Conservation (phyloP, 2,113 vertebrate species). For the Microcebus ravelobensis region DNA sequence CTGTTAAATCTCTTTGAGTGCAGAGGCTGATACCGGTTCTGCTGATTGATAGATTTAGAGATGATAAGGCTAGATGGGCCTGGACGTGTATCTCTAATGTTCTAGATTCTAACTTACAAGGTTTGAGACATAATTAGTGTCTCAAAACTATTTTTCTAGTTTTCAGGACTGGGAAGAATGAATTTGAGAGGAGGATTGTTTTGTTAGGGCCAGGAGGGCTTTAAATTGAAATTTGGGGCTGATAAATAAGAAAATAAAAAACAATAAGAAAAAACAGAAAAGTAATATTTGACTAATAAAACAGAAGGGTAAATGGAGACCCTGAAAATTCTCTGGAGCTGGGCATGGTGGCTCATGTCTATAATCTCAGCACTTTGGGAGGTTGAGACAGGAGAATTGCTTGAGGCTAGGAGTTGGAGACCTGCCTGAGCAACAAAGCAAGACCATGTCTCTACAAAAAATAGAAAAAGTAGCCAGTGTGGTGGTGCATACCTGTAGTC, state of each 20-base stretch:
- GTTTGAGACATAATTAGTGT: not conserved
- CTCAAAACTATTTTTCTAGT: not conserved
- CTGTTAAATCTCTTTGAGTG: not conserved
- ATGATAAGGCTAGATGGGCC: not conserved
- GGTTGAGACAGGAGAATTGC: too few relatives aligned
- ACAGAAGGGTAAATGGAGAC: not conserved
- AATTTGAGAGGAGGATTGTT: not conserved
- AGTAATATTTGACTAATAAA: not conserved
- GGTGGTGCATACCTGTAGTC: too few relatives aligned
- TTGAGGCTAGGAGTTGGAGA: too few relatives aligned
- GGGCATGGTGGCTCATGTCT: too few relatives aligned
- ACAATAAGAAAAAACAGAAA: slow-evolving; percentile 17
- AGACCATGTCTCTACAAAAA: too few relatives aligned
- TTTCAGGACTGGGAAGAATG: not conserved
- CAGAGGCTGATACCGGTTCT: not conserved
- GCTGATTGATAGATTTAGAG: not conserved
- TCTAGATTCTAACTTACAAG: not conserved
- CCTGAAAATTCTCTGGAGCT: not conserved
- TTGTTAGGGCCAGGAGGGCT: not conserved
- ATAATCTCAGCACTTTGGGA: too few relatives aligned
- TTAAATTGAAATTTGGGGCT: not conserved
- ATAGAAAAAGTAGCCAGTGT: too few relatives aligned
- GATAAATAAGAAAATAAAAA: slow-evolving; percentile 10
- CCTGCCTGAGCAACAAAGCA: too few relatives aligned
- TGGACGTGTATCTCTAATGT: not conserved